Evolutionary conservation across 2,888 invertebrate species (phyloP).

Genomic region (Oxytorus armatus): DNA sequence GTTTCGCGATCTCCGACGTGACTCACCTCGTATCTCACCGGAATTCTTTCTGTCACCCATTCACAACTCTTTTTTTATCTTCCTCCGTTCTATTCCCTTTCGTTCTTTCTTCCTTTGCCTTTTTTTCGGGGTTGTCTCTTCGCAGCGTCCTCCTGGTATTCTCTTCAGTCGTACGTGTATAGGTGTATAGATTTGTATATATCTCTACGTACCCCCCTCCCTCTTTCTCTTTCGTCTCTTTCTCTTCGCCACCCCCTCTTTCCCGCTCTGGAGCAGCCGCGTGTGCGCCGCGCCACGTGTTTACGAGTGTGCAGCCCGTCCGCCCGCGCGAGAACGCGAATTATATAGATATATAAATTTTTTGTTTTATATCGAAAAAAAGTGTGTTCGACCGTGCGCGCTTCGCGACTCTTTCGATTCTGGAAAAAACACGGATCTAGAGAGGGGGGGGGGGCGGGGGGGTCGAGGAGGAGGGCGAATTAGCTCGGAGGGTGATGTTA

Average conservation of each 20-base stretch:
- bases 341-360: neutral
- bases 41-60: conserved; percentile 49
- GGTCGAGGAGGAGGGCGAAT: conserved; percentile 18
- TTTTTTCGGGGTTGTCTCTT: conserved; percentile 35
- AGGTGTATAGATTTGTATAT: conserved; percentile 32
- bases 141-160: conserved; percentile 66
- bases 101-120: conserved; percentile 35
- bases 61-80: conserved; percentile 58
- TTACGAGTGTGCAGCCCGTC: conserved; percentile 68
- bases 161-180: conserved; percentile 52
- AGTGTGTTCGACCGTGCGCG: conserved; percentile 21
- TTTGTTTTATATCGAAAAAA: conserved; percentile 45
- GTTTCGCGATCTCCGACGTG: conserved; percentile 12
- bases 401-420: conserved; percentile 54
- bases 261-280: conserved; percentile 68
- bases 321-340: conserved; percentile 37
- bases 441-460: conserved; percentile 27
- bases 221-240: conserved; percentile 58
- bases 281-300: conserved; percentile 80
- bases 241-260: conserved; percentile 64
- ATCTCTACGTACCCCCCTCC: conserved; percentile 62
- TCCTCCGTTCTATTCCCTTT: conserved; percentile 46
- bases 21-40: conserved; percentile 31
- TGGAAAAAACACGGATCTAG: conserved; percentile 51
- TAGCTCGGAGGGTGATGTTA: conserved; percentile 5